Conservation (phyloP, 1,140 invertebrate species). For the Bacillus rossius region DNA sequence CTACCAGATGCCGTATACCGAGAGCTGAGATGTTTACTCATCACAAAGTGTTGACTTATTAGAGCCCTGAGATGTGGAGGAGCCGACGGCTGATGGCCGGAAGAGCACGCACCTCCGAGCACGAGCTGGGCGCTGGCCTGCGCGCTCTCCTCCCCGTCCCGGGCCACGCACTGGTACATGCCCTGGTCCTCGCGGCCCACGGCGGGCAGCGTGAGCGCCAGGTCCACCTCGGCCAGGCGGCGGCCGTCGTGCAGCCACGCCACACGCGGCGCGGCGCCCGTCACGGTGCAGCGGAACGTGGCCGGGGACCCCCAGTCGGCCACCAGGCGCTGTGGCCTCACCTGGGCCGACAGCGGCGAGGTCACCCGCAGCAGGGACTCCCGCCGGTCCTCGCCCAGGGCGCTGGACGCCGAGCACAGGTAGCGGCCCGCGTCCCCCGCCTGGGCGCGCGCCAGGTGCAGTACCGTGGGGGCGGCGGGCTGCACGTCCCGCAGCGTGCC, state of each 20-base stretch:
- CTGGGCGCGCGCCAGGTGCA: slow-evolving; percentile 49
- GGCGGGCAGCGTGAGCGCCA: slow-evolving; percentile 40
- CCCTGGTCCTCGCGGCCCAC: slow-evolving; percentile 43
- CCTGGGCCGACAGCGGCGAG: slow-evolving; percentile 61
- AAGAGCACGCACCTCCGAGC: slow-evolving; percentile 50
- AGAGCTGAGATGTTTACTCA: no score
- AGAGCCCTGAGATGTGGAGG: no score
- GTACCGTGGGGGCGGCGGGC: slow-evolving; percentile 20
- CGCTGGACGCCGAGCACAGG: slow-evolving; percentile 77
- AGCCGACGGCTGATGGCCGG: no score
- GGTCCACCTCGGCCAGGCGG: slow-evolving; percentile 41
- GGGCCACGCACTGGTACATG: slow-evolving; percentile 50
- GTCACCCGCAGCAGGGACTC: slow-evolving; percentile 62
- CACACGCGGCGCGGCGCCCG: slow-evolving; percentile 59
- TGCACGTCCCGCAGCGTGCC: slow-evolving; percentile 39
- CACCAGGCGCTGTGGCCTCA: slow-evolving; percentile 33
- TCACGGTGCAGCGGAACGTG: slow-evolving; percentile 75
- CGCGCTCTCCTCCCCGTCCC: slow-evolving; percentile 39
- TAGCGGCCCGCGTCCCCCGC: slow-evolving; percentile 67
- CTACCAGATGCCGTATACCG: no score
- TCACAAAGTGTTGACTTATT: no score
- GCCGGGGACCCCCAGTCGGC: slow-evolving; percentile 81
- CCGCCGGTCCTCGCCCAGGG: slow-evolving; percentile 70
- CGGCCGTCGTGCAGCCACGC: slow-evolving; percentile 80
- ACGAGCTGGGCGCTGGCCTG: slow-evolving; percentile 44